These are phyloP conservation scores for Temnothorax nylanderi DNA, from an alignment of 1,140 invertebrate species.

Conservation along the genomic window DNA sequence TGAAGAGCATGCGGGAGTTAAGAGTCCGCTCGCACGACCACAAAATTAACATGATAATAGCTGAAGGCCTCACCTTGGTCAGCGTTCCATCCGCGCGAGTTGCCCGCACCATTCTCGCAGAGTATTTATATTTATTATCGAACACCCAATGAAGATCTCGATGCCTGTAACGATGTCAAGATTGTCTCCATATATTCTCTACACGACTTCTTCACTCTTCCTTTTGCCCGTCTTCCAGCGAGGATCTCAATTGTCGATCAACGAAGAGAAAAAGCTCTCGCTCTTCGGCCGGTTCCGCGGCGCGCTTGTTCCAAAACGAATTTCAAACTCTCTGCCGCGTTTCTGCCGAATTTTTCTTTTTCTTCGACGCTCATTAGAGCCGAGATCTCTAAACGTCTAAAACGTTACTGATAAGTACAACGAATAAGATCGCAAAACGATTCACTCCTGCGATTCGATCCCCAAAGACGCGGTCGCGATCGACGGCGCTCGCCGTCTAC, in stretches of 20 bases:
- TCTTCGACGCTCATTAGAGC: neutral
- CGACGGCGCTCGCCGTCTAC: neutral
- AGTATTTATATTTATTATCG: neutral
- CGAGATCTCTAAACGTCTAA: neutral
- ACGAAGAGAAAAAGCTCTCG: neutral
- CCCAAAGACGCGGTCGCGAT: neutral
- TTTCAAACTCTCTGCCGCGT: neutral
- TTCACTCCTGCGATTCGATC: neutral
- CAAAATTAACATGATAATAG: constrained; percentile 19
- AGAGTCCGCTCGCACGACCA: neutral
- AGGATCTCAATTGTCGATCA: neutral
- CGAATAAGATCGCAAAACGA: neutral
- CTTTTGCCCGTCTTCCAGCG: neutral
- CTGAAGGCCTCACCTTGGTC: constrained; percentile 39
- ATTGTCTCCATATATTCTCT: neutral
- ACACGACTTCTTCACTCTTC: neutral
- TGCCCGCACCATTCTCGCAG: constrained; percentile 27
- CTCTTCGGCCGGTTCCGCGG: neutral
- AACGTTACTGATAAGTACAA: neutral
- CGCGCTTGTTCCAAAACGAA: neutral
- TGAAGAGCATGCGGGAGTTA: neutral
- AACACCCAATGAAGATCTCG: neutral
- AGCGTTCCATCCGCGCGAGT: neutral
- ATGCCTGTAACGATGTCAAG: neutral
- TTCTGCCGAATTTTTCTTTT: neutral